A percentile compares a stretch with the other conserved stretches of the same genome.
Evolutionary conservation across 1,140 invertebrate genomes (phyloP).

Genomic region (Drosophila yakuba): DNA sequence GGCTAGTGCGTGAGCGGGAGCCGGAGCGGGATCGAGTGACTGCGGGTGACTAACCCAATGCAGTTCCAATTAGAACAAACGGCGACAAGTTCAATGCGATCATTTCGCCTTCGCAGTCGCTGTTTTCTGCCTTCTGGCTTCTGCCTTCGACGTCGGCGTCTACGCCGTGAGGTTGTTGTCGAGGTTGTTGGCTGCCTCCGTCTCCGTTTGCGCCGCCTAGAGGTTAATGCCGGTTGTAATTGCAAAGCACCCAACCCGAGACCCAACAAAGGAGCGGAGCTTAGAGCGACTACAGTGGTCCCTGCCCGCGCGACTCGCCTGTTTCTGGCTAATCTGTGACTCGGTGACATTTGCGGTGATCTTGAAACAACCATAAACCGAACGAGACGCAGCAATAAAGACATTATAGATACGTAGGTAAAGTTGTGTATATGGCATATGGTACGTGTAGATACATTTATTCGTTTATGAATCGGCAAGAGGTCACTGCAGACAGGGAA

Average conservation of each 20-base stretch:
- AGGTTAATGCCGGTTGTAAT: conserved; percentile 47
- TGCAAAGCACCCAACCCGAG: conserved; percentile 24
- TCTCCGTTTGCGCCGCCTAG: conserved; percentile 27
- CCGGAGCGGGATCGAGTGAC: not conserved
- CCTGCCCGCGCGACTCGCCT: not conserved
- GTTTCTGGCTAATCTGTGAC: conserved; percentile 22
- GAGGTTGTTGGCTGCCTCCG: conserved; percentile 15
- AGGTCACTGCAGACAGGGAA: conserved; percentile 33
- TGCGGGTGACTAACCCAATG: conserved; percentile 49
- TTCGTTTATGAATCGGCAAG: conserved; percentile 31
- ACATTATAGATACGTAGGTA: conserved; percentile 24
- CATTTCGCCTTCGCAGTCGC: conserved; percentile 32
- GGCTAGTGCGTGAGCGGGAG: conserved; percentile 27
- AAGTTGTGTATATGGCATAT: not conserved
- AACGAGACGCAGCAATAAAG: conserved; percentile 13
- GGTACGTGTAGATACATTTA: conserved; percentile 10
- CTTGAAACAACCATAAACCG: conserved; percentile 33
- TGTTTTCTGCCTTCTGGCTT: not conserved
- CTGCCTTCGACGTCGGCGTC: not conserved
- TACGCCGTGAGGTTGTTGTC: conserved; percentile 36
- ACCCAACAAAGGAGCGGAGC: not conserved
- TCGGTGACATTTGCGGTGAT: conserved; percentile 32
- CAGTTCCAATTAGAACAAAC: conserved; percentile 76
- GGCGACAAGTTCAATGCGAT: conserved; percentile 62
- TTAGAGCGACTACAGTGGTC: not conserved